Evolutionary conservation across 2,113 vertebrate species (phyloP).

Genomic region (Typhlomys cinereus): DNA sequence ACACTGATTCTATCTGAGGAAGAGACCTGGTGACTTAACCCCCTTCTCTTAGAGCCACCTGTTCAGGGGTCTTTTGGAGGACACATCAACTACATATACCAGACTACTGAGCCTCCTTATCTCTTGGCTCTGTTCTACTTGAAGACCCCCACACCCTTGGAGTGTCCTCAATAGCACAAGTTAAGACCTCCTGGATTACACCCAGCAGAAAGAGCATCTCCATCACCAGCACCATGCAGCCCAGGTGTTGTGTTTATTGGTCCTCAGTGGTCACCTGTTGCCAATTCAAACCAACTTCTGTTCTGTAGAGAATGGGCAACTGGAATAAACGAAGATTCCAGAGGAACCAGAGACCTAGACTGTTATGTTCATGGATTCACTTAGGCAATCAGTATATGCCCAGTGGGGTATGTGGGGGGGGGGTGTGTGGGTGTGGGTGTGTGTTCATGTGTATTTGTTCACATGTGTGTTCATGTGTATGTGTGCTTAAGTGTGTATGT

Average conservation of each 20-base stretch:
- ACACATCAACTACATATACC: no score
- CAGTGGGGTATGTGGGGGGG: not conserved
- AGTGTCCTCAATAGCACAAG: not conserved
- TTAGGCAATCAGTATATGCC: not conserved
- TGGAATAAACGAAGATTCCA: not conserved
- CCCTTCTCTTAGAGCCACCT: no score
- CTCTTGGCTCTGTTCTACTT: not conserved
- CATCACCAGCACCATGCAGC: not conserved
- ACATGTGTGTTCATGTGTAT: not conserved
- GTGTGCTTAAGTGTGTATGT: no score
- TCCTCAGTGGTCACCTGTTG: not conserved
- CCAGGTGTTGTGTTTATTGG: not conserved
- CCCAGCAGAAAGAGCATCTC: not conserved
- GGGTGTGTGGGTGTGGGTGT: not conserved
- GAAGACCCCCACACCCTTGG: not conserved
- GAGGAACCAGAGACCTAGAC: not conserved
- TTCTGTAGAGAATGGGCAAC: not conserved
- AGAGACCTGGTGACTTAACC: not conserved
- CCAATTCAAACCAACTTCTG: not conserved
- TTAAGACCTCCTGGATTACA: not conserved
- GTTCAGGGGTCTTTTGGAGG: no score
- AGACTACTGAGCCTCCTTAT: not conserved
- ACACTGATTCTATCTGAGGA: not conserved
- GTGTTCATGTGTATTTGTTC: not conserved
- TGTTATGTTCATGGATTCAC: not conserved